Base-by-base conservation (phyloP, 2,113 vertebrate species). In the Bucco capensis region DNA sequence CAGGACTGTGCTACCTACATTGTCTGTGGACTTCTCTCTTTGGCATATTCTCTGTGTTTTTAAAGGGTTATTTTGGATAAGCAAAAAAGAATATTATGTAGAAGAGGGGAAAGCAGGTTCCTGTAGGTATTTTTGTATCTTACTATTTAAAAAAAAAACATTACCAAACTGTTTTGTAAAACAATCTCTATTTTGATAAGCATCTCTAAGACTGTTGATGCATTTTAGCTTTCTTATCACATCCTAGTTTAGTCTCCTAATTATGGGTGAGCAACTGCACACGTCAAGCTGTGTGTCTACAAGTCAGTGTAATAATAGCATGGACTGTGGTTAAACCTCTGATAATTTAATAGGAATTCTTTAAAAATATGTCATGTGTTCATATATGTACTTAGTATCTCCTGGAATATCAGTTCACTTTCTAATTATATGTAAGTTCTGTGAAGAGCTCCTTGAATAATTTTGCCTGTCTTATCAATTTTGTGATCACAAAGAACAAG, bases 401-500 rank as follows among this genome's bases (percentile, higher is more conserved):
- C 46, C 83, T 86, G 49, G 46, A 86, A 49, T 91, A 96, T 88
- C 79, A 54, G 46, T 70, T 94, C 61, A 25, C 33, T 88, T 77
- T 50, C 53, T 86, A 92, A 95, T 88, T 90, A 83, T 35, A 73
- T 40, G 38, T 54, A 93, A 91, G 18, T 72, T 82, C 70, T 66
- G 25, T 47, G n/a, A 84, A 74, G 75, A 87, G 47, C 50, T 92
- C 61, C 87, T 65, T 80, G 75, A 94, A 72, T 93, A 82, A 88
- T 93, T 93, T 46, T 83, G 81, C 51, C 92, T 70, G 49, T 49
- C 66, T 77, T 66, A 82, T 35, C 83, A 66, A 56, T 92, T 90
- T 89, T 70, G 81, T 54, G 62, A 82, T 83, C 72, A 51, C 37
- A 80, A 96, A 91, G 83, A 93, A 49, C 5, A 25, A 83, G 77